These are phyloP conservation scores for Macroglossus sobrinus DNA, from an alignment of 2,113 vertebrate species.

Conservation along the genomic window DNA sequence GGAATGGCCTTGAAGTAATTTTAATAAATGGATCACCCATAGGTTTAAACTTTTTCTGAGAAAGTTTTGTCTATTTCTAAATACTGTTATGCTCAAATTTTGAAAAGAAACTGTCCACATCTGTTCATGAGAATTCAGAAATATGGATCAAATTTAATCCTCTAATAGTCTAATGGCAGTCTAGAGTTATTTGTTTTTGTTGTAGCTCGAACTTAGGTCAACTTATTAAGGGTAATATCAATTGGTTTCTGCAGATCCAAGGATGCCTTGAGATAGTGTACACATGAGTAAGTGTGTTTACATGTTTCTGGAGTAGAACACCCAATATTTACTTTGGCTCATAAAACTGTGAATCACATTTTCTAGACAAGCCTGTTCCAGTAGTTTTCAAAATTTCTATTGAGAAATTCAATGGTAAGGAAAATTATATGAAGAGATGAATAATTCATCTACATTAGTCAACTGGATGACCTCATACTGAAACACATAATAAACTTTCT, in stretches of 20 bases:
- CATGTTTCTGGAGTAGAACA: background rate
- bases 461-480: background rate
- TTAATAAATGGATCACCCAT: background rate
- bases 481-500: background rate
- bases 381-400: background rate
- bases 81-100: background rate
- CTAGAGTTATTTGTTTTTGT: background rate
- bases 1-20: background rate
- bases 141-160: background rate
- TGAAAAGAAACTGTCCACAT: background rate
- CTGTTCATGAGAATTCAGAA: background rate
- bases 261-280: background rate
- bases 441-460: background rate
- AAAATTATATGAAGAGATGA: background rate
- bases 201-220: background rate
- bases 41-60: background rate
- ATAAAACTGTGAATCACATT: background rate
- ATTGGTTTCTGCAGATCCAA: background rate
- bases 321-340: background rate
- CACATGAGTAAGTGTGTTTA: rapidly evolving
- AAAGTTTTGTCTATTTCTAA: background rate
- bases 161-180: background rate
- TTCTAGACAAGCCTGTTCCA: background rate
- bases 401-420: background rate
- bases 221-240: background rate